Percentiles rank a stretch among this genome's conserved stretches.
These are phyloP conservation scores for Mamestra brassicae DNA, from an alignment of 2,888 invertebrate genomes.

Conservation along the genomic window DNA sequence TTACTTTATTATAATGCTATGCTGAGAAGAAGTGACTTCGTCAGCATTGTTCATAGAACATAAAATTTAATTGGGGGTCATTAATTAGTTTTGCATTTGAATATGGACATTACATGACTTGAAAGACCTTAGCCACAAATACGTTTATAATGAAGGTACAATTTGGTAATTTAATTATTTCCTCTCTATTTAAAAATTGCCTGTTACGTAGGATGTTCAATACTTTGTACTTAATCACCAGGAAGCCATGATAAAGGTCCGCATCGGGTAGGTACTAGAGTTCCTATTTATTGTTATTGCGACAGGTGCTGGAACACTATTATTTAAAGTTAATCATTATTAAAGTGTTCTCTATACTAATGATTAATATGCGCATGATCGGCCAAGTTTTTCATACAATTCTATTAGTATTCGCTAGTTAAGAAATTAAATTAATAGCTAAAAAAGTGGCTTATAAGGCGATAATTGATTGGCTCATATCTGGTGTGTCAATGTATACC, in stretches of 20 bases:
- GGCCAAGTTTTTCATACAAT: conserved; percentile 33
- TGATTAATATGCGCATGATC: conserved; percentile 46
- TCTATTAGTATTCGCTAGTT: conserved; percentile 64
- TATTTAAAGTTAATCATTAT: conserved; percentile 39
- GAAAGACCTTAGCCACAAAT: conserved; percentile 41
- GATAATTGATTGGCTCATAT: conserved; percentile 71
- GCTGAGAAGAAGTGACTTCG: conserved; percentile 14
- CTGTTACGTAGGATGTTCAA: conserved; percentile 25
- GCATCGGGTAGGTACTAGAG: conserved; percentile 11
- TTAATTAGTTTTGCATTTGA: conserved; percentile 42
- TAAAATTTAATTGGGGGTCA: conserved; percentile 34
- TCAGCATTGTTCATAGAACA: conserved; percentile 30
- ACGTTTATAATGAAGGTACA: conserved; percentile 45
- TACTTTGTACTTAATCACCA: conserved; percentile 34
- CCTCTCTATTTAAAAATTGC: conserved; percentile 43
- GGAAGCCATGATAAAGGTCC: conserved; percentile 31
- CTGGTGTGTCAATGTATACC: conserved; percentile 46
- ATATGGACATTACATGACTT: conserved; percentile 29
- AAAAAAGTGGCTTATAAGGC: conserved; percentile 62
- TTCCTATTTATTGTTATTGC: conserved; percentile 24
- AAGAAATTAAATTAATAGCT: conserved; percentile 74
- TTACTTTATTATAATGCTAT: conserved; percentile 27
- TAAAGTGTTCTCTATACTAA: conserved; percentile 31
- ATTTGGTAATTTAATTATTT: conserved; percentile 56
- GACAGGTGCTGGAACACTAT: conserved; percentile 48